Evolutionary conservation across 2,888 invertebrate species (phyloP).

Genomic region (Drosophila longiperda): DNA sequence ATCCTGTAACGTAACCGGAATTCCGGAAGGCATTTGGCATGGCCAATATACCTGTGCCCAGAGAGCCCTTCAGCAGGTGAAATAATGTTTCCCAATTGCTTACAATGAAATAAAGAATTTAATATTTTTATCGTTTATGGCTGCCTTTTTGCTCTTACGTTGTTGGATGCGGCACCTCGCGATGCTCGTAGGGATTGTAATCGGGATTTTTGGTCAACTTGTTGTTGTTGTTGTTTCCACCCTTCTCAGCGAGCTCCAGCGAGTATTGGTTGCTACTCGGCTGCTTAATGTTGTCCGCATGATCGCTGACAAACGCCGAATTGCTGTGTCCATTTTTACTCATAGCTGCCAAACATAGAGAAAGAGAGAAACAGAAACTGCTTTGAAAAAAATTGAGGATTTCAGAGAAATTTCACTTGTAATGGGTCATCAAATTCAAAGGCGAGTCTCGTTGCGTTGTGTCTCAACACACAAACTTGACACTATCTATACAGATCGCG

Average conservation of each 20-base stretch:
- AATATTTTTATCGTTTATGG: not conserved
- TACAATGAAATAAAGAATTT: slow-evolving; percentile 33
- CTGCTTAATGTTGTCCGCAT: slow-evolving; percentile 72
- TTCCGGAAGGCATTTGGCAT: slow-evolving; percentile 91
- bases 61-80: slow-evolving; percentile 95
- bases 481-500: slow-evolving; percentile 48
- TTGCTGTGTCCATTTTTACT: slow-evolving; percentile 84
- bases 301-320: slow-evolving; percentile 83
- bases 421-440: slow-evolving; percentile 33
- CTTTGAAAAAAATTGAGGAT: slow-evolving; percentile 1
- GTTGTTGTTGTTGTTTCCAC: slow-evolving; percentile 54
- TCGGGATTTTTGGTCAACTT: slow-evolving; percentile 79
- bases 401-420: slow-evolving; percentile 35
- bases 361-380: slow-evolving; percentile 2
- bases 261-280: slow-evolving; percentile 70
- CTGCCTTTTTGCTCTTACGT: slow-evolving; percentile 86
- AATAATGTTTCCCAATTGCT: slow-evolving; percentile 95
- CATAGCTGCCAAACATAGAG: slow-evolving; percentile 64
- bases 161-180: slow-evolving; percentile 89
- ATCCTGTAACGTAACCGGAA: slow-evolving; percentile 88
- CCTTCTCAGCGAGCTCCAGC: slow-evolving; percentile 83
- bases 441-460: slow-evolving; percentile 11
- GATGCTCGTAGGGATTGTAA: slow-evolving; percentile 90
- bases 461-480: slow-evolving; percentile 37
- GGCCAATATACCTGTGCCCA: slow-evolving; percentile 97